Conservation (phyloP, 2,113 vertebrate species). For the Serinus canaria region DNA sequence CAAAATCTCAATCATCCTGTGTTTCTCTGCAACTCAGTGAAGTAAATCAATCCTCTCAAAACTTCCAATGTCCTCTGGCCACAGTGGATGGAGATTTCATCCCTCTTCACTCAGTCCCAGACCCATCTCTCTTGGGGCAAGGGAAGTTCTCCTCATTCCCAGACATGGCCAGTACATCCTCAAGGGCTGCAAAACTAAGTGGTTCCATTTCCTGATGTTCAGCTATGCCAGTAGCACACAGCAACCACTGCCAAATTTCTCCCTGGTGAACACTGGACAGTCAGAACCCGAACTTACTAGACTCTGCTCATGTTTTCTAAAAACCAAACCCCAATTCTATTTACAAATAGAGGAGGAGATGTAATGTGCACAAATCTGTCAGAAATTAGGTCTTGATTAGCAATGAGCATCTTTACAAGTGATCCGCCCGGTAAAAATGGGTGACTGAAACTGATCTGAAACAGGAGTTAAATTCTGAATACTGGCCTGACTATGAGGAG, state of each 20-base stretch:
- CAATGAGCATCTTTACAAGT: neutral
- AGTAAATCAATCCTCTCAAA: neutral
- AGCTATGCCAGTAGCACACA: neutral
- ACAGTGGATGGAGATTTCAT: neutral
- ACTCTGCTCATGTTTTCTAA: neutral
- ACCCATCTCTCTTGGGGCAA: neutral
- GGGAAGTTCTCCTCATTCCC: neutral
- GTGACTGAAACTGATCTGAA: neutral
- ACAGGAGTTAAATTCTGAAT: neutral
- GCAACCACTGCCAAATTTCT: neutral
- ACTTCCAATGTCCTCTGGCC: neutral
- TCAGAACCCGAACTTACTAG: neutral
- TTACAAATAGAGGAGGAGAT: neutral
- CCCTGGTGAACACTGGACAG: neutral
- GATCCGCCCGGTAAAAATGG: neutral
- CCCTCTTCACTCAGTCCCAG: neutral
- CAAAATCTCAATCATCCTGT: neutral
- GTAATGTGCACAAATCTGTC: neutral
- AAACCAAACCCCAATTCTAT: neutral
- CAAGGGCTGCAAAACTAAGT: neutral
- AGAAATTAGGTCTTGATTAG: neutral
- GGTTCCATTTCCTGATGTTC: neutral
- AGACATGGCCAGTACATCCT: neutral
- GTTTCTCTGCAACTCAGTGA: neutral
- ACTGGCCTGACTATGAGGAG: neutral